phyloP scores from a whole-genome alignment of 2,113 vertebrate species.

The Varanus salvator region DNA sequence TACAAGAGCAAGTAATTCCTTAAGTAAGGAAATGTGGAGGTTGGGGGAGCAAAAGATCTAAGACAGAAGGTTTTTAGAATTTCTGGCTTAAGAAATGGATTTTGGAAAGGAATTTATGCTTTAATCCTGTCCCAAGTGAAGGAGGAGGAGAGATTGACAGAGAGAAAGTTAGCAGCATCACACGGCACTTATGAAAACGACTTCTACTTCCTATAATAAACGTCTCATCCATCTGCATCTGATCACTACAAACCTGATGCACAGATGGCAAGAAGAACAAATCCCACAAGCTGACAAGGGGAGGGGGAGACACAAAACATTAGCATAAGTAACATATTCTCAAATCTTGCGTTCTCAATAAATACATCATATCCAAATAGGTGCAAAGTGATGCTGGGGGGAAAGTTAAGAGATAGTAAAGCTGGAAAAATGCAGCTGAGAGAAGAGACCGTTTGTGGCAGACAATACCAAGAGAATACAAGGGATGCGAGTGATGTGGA shows the following conservation, averaged over 20 bases:
- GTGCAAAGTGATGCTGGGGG: not conserved
- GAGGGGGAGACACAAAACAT: not conserved
- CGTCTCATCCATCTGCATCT: not conserved
- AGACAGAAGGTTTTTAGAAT: not conserved
- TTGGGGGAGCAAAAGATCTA: not conserved
- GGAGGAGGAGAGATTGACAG: not conserved
- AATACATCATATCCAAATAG: not conserved
- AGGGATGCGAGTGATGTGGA: not conserved
- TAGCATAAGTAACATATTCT: not conserved
- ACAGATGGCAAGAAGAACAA: accelerated
- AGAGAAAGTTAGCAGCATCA: not conserved
- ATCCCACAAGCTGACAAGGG: not conserved
- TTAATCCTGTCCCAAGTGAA: not conserved
- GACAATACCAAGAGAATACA: not conserved
- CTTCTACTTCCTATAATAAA: not conserved
- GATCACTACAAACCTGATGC: not conserved
- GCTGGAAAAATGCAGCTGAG: not conserved
- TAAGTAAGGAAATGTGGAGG: not conserved
- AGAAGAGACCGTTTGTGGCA: not conserved
- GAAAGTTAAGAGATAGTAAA: not conserved
- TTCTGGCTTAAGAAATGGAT: not conserved
- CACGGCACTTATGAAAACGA: not conserved
- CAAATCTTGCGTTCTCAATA: not conserved
- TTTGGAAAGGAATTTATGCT: not conserved
- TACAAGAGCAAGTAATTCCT: not conserved